Evolutionary conservation across 2,888 invertebrate species (phyloP).

Genomic region (Eueremaeus valkanovi): DNA sequence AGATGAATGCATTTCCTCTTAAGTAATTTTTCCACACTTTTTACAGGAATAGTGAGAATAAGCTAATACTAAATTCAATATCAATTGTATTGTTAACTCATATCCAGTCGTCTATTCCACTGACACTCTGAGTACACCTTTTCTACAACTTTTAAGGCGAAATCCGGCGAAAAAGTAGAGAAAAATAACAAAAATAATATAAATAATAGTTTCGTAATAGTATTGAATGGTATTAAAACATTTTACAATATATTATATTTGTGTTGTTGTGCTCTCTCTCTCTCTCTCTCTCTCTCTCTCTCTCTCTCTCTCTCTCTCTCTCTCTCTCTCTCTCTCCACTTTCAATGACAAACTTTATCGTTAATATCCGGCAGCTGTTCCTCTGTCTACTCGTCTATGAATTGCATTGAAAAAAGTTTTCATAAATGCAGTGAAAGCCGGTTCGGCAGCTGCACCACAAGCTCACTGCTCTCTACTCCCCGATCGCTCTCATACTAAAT

Average conservation of each 20-base stretch:
- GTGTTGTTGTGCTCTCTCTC: too few species aligned
- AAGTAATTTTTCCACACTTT: too few species aligned
- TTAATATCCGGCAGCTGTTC: constrained; percentile 32
- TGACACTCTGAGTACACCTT: too few species aligned
- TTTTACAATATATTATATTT: background rate
- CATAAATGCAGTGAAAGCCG: background rate
- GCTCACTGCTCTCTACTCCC: background rate
- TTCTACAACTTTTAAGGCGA: background rate
- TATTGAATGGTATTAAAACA: background rate
- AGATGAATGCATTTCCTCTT: too few species aligned
- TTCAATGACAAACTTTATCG: background rate
- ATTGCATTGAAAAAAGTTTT: constrained; percentile 15
- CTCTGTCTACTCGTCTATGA: constrained; percentile 18
- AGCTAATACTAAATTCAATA: too few species aligned
- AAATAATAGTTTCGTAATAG: background rate
- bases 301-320: too few species aligned
- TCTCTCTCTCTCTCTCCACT: background rate
- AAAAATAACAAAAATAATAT: background rate
- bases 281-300: too few species aligned
- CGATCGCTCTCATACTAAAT: too few species aligned
- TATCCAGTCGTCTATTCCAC: background rate
- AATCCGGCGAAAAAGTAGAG: background rate
- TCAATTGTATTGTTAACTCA: too few species aligned
- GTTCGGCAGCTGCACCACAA: background rate
- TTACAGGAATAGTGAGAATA: too few species aligned